phyloP scores from a whole-genome alignment of 2,888 invertebrate species.

The Gryllus longicercus region DNA sequence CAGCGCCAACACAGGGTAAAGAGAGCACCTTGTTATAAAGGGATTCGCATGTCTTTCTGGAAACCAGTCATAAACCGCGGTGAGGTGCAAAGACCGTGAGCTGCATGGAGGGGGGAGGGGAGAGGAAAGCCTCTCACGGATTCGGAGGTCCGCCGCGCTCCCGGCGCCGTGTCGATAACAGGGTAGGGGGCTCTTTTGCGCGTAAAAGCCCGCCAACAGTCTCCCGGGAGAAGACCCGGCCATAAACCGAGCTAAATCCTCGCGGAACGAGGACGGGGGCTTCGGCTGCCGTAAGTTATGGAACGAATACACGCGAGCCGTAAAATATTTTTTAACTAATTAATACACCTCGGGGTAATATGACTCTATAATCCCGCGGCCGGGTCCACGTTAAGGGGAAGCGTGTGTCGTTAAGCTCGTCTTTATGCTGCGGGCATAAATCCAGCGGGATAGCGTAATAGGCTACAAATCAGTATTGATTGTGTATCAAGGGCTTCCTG shows the following conservation, averaged over 20 bases:
- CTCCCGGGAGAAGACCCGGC: neutral
- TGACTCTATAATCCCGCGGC: no score
- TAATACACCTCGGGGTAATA: neutral
- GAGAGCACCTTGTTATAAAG: neutral
- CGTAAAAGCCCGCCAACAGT: neutral
- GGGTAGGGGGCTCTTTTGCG: neutral
- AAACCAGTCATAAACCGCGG: neutral
- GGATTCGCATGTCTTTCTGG: neutral
- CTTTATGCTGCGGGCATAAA: neutral
- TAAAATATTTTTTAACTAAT: neutral
- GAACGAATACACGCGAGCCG: neutral
- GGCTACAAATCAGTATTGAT: slow-evolving; percentile 17
- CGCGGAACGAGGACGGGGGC: neutral
- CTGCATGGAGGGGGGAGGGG: neutral
- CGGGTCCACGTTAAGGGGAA: no score
- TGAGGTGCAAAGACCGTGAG: neutral
- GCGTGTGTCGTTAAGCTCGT: no score
- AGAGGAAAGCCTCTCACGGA: neutral
- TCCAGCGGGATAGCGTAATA: neutral
- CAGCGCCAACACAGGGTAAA: no score
- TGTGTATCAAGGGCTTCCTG: neutral
- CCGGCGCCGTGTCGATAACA: neutral
- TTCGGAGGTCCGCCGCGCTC: neutral
- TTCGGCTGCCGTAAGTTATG: no score
- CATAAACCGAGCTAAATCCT: neutral